A percentile compares a stretch with the other conserved stretches of the same genome.
These are phyloP conservation scores for Pagetopsis macropterus DNA, from an alignment of 2,797 vertebrate genomes.

Conservation along the genomic window DNA sequence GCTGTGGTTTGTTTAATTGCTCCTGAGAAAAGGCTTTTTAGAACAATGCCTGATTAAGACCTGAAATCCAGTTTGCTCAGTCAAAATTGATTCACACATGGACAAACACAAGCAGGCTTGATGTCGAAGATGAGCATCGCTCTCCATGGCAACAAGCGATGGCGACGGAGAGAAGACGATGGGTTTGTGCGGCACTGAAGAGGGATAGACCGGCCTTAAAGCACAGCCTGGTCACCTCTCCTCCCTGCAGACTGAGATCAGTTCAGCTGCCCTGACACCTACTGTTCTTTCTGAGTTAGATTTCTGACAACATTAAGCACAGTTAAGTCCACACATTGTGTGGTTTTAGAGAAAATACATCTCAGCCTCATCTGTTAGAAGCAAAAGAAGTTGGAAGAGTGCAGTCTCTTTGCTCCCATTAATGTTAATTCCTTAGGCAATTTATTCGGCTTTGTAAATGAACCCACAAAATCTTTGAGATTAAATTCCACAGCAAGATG, in stretches of 20 bases:
- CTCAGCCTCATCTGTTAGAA: slow-evolving; percentile 18
- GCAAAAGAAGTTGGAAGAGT: slow-evolving; percentile 24
- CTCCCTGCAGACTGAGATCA: slow-evolving; percentile 53
- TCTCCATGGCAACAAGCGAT: slow-evolving; percentile 66
- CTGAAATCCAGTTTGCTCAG: slow-evolving; percentile 35
- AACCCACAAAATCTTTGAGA: slow-evolving; percentile 17
- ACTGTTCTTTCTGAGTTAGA: slow-evolving; percentile 37
- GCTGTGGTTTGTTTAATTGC: slow-evolving; percentile 17
- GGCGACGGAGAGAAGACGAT: slow-evolving; percentile 39
- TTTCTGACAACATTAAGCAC: slow-evolving; percentile 43
- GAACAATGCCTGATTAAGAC: slow-evolving; percentile 38
- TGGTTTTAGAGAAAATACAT: slow-evolving; percentile 29
- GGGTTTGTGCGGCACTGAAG: slow-evolving; percentile 41
- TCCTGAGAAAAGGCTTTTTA: slow-evolving; percentile 13
- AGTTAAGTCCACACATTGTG: slow-evolving; percentile 41
- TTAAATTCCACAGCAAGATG: slow-evolving; percentile 13
- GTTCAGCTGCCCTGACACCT: slow-evolving; percentile 17
- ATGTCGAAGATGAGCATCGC: slow-evolving; percentile 42
- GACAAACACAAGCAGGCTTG: slow-evolving; percentile 34
- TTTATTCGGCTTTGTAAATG: slow-evolving; percentile 28
- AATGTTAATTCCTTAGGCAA: slow-evolving; percentile 21
- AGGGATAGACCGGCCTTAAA: slow-evolving; percentile 34
- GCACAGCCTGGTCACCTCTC: slow-evolving; percentile 39
- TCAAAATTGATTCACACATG: slow-evolving; percentile 43
- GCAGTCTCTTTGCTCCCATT: slow-evolving; percentile 19